Percentiles rank a stretch among this genome's conserved stretches.
Conservation (phyloP, 2,797 vertebrate species). For the Paramormyrops hopkinsi region DNA sequence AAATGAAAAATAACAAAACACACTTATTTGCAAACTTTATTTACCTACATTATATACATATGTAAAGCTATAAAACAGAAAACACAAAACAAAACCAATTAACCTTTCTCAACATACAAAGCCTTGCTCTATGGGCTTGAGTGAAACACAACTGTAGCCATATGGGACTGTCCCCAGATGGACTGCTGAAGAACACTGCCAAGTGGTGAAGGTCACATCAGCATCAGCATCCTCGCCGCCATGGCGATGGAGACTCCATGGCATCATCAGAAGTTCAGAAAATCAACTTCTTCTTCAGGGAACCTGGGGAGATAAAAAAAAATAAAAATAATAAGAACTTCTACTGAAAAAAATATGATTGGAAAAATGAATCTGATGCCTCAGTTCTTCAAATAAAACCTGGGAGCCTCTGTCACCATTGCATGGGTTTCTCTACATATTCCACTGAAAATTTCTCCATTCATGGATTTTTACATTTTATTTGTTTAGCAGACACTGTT, state of each 20-base stretch:
- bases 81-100: neutral
- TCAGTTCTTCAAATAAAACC: neutral
- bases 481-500: neutral
- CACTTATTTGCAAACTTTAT: constrained; percentile 5
- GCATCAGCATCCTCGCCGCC: neutral
- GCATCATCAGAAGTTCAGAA: neutral
- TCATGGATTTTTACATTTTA: neutral
- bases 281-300: constrained; percentile 17
- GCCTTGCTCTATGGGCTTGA: neutral
- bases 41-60: constrained; percentile 13
- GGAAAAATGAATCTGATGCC: neutral
- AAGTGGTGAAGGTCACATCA: neutral
- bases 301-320: neutral
- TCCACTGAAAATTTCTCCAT: neutral
- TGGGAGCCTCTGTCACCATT: neutral
- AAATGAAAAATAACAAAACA: neutral
- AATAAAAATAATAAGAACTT: neutral
- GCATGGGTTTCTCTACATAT: neutral
- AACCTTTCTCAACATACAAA: neutral
- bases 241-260: neutral
- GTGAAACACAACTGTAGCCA: neutral
- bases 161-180: neutral
- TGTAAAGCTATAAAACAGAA: neutral
- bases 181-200: neutral
- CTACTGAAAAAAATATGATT: neutral